Evolutionary conservation across 2,888 invertebrate genomes (phyloP).

Genomic region (Latheticus oryzae): DNA sequence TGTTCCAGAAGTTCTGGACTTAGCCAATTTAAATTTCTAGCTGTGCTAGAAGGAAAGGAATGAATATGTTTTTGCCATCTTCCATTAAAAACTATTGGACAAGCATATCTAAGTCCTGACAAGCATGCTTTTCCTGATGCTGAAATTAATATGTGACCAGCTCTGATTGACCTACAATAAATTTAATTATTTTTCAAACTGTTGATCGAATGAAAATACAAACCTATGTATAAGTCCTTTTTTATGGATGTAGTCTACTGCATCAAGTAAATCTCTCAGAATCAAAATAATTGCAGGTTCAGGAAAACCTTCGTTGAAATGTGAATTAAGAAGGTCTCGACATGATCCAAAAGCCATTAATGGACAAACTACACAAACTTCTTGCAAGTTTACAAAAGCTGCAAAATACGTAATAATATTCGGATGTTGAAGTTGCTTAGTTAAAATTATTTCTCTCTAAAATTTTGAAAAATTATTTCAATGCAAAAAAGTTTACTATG

Average conservation of each 20-base stretch:
- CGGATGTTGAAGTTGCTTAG: conserved; percentile 81
- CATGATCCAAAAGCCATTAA: conserved; percentile 89
- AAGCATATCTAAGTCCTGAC: conserved; percentile 84
- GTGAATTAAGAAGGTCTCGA: conserved; percentile 79
- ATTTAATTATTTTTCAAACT: neutral
- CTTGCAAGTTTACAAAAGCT: conserved; percentile 81
- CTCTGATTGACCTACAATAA: conserved; percentile 78
- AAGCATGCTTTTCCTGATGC: conserved; percentile 78
- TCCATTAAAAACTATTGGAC: conserved; percentile 79
- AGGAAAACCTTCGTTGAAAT: conserved; percentile 80
- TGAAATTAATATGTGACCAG: conserved; percentile 85
- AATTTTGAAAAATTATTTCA: too few species aligned
- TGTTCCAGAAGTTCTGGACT: conserved; percentile 93
- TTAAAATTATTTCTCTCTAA: conserved; percentile 82
- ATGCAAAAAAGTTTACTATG: conserved; percentile 7
- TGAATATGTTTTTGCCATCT: conserved; percentile 77
- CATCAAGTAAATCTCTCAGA: conserved; percentile 81
- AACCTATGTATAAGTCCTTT: conserved; percentile 86
- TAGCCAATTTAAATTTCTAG: conserved; percentile 85
- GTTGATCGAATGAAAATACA: neutral
- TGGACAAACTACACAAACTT: conserved; percentile 84
- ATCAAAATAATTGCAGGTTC: conserved; percentile 85
- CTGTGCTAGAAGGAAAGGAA: conserved; percentile 78
- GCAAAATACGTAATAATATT: conserved; percentile 82
- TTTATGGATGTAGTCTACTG: conserved; percentile 86